Base-by-base conservation (phyloP, 2,113 vertebrate genomes). In the Tyto alba region DNA sequence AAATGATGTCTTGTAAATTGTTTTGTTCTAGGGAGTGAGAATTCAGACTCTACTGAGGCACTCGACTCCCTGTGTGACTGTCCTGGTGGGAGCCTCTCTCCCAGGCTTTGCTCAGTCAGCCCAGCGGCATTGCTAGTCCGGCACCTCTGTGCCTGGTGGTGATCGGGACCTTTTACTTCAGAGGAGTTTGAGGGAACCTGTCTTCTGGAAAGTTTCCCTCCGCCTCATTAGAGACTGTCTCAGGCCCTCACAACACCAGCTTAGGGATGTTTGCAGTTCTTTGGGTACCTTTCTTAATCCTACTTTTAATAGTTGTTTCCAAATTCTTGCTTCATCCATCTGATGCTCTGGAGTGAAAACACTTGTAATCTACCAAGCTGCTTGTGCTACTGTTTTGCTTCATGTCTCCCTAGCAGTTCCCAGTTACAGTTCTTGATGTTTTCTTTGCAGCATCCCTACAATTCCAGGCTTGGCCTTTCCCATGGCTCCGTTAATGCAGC, bases 81-180 rank as follows among this genome's bases (percentile, higher is more conserved):
- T 40, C 26, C 32, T 2, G 2, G 38, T n/a, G 55, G 52, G 17
- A 74, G 13, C 32, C 25, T 56, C 64, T n/a, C 19, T 73, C 30
- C 15, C 7, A 34, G 40, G 38, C 7, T 57, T 64, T 71, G 9
- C 40, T 69, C 16, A 3, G 34, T 8, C 0, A 0, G 23, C 62
- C 6, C 72, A n/a, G 64, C 38, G 71, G 10, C 16, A 6, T 6
- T 69, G n/a, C 29, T 32, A 6, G 3, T 20, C 36, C 72, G 41
- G 43, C 16, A 36, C 38, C 25, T 17, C 27, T 11, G 9, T 57
- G 32, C 7, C 60, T 57, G 66, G 6, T 72, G 43, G 34, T 23
- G 13, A 18, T 29, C 0, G 1, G 18, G n/a, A 5, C 36, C 38
- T 41, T 73, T 34, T 13, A n/a, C 30, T 57, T 48, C 72, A 73